Evolutionary conservation across 1,140 invertebrate species (phyloP).

Genomic region (Zophobas morio): DNA sequence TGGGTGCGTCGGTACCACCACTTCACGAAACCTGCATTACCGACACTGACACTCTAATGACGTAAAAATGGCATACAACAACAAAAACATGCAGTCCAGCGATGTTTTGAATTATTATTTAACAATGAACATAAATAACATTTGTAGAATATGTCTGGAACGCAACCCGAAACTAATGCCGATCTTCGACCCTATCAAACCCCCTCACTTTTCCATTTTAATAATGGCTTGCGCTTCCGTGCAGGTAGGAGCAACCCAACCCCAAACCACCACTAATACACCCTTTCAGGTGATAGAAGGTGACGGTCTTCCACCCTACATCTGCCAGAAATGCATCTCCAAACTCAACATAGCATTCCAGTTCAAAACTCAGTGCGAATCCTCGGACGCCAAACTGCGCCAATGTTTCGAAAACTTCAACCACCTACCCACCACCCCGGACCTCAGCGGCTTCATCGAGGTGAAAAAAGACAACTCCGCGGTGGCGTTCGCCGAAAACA

Average conservation of each 20-base stretch:
- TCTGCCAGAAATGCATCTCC: slow-evolving; percentile 78
- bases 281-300: slow-evolving; percentile 71
- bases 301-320: slow-evolving; percentile 76
- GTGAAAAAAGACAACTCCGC: slow-evolving; percentile 50
- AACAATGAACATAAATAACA: slow-evolving; percentile 68
- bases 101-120: slow-evolving; percentile 65
- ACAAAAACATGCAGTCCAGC: slow-evolving; percentile 58
- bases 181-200: slow-evolving; percentile 74
- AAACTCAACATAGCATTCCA: slow-evolving; percentile 77
- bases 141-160: slow-evolving; percentile 77
- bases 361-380: slow-evolving; percentile 78
- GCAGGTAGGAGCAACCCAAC: slow-evolving; percentile 68
- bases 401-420: slow-evolving; percentile 72
- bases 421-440: slow-evolving; percentile 54
- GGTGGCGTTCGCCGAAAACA: slow-evolving; percentile 24
- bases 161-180: slow-evolving; percentile 75
- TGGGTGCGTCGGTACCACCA: no score
- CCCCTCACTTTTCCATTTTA: slow-evolving; percentile 71
- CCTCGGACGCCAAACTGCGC: slow-evolving; percentile 73
- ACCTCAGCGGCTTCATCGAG: slow-evolving; percentile 56
- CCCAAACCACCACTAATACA: slow-evolving; percentile 30
- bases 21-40: no score
- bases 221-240: slow-evolving; percentile 76
- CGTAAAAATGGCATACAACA: slow-evolving; percentile 54
- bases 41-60: background rate